Evolutionary conservation across 2,888 invertebrate species (phyloP), one percentile per base, ranked within the genome.

Genomic region (Drosophila cyrtoloma): DNA sequence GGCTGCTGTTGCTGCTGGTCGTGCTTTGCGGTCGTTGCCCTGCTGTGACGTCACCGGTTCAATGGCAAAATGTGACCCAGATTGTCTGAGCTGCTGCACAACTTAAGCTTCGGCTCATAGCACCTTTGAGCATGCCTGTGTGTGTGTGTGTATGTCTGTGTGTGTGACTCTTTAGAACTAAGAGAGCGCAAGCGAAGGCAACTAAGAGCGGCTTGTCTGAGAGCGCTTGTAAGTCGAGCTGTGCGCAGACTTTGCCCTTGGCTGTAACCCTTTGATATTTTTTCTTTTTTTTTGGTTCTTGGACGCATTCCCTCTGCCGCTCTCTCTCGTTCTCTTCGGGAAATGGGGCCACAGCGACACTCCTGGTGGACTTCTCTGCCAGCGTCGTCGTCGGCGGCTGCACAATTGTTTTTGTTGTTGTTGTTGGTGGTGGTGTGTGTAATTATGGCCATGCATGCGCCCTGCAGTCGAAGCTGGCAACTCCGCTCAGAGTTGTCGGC

Each of bases 21-120:
- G 82, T 90, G 89, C 89, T 92, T 86, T 86, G 84, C 90, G 92
- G 91, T 92, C 92, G 91, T 90, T 92, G 93, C 91, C 91, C 93
- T 86, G 82, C 75, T 91, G 90, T 93, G 93, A 93, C 93, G 93
- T 93, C 93, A 93, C 91, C 93, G 92, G 93, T 93, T 93, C 93
- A 93, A 93, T 93, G 93, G 93, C 93, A 93, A 93, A 93, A 92
- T 93, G 92, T 93, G 93, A 93, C 93, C 93, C 93, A 93, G 93
- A 93, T 93, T 93, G 93, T 93, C 93, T 93, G 93, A 92, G 92
- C 92, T 90, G 92, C 92, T 90, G 90, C 90, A 86, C 90, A 89
- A 82, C 90, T 47, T 86, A 90, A 87, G 86, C 90, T 86, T 78
- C 69, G 71, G 69, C 76, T 68, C 75, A 68, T 71, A 71, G 80